Evolutionary conservation across 2,113 vertebrate genomes (phyloP).

Genomic region (Leiothrix lutea): DNA sequence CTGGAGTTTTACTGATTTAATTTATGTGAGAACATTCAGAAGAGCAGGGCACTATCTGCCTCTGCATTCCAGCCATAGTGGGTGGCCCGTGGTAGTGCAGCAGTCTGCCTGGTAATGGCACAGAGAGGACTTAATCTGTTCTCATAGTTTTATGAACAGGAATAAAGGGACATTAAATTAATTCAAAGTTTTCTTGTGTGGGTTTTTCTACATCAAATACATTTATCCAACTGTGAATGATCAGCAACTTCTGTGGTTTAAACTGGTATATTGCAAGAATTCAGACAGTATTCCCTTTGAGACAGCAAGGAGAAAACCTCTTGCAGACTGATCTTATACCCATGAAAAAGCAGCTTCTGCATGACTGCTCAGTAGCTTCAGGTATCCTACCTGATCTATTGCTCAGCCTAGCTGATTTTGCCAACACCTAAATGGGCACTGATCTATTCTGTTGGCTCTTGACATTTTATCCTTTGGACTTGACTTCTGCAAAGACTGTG

Average conservation of each 20-base stretch:
- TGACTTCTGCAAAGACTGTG: background rate
- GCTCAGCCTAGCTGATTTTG: background rate
- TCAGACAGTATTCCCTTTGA: background rate
- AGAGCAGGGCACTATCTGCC: background rate
- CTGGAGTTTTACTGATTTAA: background rate
- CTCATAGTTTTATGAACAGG: background rate
- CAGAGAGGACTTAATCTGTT: background rate
- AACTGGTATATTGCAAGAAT: background rate
- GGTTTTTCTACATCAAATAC: background rate
- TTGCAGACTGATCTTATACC: background rate
- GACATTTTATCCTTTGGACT: background rate
- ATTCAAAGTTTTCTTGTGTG: background rate
- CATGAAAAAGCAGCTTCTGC: background rate
- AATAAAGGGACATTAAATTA: background rate
- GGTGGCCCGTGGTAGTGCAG: background rate
- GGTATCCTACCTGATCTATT: background rate
- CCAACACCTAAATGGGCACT: background rate
- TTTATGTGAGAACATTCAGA: background rate
- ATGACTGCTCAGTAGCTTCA: background rate
- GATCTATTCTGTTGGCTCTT: background rate
- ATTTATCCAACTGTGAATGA: background rate
- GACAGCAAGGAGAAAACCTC: background rate
- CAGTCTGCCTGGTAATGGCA: background rate
- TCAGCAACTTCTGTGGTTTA: background rate
- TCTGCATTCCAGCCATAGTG: background rate